phyloP scores from a whole-genome alignment of 2,888 invertebrate species.

The Timema cristinae region DNA sequence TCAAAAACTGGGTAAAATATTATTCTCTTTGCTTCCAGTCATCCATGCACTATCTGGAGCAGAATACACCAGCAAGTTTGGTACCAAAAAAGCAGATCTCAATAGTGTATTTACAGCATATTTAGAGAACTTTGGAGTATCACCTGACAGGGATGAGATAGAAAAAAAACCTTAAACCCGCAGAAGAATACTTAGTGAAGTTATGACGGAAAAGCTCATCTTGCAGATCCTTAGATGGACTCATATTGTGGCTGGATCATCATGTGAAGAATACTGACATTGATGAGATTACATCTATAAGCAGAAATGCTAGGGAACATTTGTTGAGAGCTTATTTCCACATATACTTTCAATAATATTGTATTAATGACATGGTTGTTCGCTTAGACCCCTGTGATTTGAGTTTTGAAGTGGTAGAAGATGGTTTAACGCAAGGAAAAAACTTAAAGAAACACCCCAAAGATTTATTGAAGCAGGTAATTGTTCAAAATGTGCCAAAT shows the following conservation, averaged over 20 bases:
- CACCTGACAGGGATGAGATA: neutral
- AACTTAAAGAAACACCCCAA: no score
- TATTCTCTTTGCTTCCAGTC: no score
- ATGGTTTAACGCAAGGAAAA: neutral
- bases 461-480: no score
- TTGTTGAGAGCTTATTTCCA: neutral
- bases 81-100: no score
- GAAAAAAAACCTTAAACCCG: neutral
- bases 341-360: neutral
- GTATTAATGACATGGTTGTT: neutral
- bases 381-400: neutral
- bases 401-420: neutral
- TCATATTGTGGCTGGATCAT: neutral
- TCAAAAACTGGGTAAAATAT: no score
- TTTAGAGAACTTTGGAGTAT: no score
- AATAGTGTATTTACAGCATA: no score
- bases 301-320: neutral
- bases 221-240: neutral
- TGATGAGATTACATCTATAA: neutral
- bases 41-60: no score
- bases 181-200: neutral
- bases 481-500: no score
- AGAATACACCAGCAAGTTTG: no score
- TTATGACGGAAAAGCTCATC: neutral
- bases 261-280: neutral